A percentile compares a stretch with the other conserved stretches of the same genome.
Conservation (phyloP, 2,888 invertebrate species). For the Athripsodes cinereus region DNA sequence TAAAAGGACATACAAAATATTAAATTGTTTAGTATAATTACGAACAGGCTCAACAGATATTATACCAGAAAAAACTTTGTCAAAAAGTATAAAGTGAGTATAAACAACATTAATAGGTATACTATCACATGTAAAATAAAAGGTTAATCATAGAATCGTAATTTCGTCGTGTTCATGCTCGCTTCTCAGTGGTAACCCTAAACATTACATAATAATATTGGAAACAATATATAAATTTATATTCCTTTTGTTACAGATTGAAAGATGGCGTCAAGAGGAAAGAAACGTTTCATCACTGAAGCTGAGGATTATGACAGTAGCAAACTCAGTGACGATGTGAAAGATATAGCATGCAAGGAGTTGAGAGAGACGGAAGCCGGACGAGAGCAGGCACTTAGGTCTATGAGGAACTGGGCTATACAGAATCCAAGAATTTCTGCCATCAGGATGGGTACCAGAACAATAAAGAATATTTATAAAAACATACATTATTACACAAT, state of each 20-base stretch:
- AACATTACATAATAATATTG: too few species aligned
- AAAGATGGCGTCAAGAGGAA: slow-evolving; percentile 39
- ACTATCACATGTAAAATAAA: too few species aligned
- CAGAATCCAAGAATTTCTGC: slow-evolving; percentile 64
- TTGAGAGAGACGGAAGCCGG: slow-evolving; percentile 62
- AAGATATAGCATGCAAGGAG: slow-evolving; percentile 58
- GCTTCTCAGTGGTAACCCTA: too few species aligned
- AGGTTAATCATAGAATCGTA: too few species aligned
- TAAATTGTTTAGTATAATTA: too few species aligned
- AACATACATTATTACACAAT: too few species aligned
- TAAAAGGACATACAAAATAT: too few species aligned
- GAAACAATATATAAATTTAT: not conserved
- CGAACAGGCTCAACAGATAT: too few species aligned
- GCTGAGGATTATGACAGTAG: slow-evolving; percentile 59
- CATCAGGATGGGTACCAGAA: slow-evolving; percentile 55
- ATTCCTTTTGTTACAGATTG: slow-evolving; percentile 18
- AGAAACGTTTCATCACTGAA: slow-evolving; percentile 49
- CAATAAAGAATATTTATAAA: not conserved
- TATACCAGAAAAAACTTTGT: too few species aligned
- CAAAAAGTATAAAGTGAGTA: too few species aligned
- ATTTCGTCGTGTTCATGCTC: too few species aligned
- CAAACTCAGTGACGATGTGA: slow-evolving; percentile 55
- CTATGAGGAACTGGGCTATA: slow-evolving; percentile 64
- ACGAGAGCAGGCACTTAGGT: slow-evolving; percentile 58
- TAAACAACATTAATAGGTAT: too few species aligned